A percentile compares a stretch with the other conserved stretches of the same genome.
Conservation (phyloP, 2,113 vertebrate species). For the Recurvirostra avosetta region DNA sequence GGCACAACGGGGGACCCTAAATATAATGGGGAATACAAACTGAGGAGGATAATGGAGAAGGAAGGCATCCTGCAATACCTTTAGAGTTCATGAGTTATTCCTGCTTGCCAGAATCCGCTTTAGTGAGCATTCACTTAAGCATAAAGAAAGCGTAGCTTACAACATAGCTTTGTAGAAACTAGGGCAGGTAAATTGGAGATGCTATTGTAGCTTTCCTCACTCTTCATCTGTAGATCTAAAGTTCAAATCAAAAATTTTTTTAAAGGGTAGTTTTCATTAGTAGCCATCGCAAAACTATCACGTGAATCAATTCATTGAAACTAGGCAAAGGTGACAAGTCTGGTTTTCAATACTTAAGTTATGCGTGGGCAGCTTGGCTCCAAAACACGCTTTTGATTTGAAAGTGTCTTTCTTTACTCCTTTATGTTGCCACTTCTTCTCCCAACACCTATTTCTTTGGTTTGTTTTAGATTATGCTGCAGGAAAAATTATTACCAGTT, state of each 20-base stretch:
- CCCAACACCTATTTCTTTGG: not conserved
- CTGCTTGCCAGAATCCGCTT: not conserved
- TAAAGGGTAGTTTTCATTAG: not conserved
- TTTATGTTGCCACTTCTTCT: not conserved
- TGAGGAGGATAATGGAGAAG: not conserved
- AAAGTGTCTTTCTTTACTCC: not conserved
- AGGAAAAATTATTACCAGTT: not conserved
- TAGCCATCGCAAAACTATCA: not conserved
- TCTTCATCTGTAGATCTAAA: not conserved
- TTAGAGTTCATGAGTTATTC: not conserved
- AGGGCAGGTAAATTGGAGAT: slow-evolving; percentile 20
- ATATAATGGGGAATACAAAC: slow-evolving; percentile 29
- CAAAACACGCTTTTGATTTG: not conserved
- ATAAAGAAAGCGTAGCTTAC: not conserved
- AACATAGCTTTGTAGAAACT: not conserved
- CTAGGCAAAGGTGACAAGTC: not conserved
- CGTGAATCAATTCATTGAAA: not conserved
- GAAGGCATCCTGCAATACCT: not conserved
- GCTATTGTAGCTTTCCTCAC: not conserved
- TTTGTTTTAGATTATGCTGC: not conserved
- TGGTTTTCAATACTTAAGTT: not conserved
- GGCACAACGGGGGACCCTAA: not conserved
- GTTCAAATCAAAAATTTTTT: not conserved
- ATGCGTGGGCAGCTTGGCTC: not conserved
- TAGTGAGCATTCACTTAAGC: not conserved